Evolutionary conservation across 2,888 invertebrate species (phyloP), one percentile per base, ranked within the genome.

Genomic region (Tridacna gigas): DNA sequence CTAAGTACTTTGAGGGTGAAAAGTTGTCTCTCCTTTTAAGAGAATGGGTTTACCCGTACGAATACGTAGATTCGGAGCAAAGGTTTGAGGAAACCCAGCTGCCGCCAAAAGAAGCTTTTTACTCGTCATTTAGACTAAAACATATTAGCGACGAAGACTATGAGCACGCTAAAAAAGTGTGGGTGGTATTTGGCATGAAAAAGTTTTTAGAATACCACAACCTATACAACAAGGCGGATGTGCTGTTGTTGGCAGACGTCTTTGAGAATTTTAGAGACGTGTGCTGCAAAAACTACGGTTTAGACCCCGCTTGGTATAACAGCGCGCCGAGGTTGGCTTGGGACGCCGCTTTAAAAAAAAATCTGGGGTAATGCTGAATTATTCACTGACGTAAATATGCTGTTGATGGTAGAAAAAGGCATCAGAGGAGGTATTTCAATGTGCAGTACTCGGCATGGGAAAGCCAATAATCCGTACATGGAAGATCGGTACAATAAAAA

Each of bases 311-410:
- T 18, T 60, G 74, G 37, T 83, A 77, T 74, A 77, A 67, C 18
- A 83, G 74, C n/a, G 48, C 66, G 5, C 74, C 78, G 0, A 74
- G 78, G 5, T 47, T 82, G n/a, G n/a, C 79, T n/a, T 77, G 74
- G 80, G 63, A 61, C 18, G 76, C 79, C n/a, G 89, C 81, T 85
- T 87, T 93, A 18, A 92, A 92, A 80, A n/a, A 90, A 84, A 47
- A 92, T 63, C 91, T 13, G 80, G 75, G 69, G 88, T 91, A 15
- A n/a, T 89, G 77, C 77, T 93, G 69, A 92, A 74, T 78, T 91
- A 37, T 71, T 94, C 9, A 82, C 80, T 26, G 91, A 94, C 83
- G 25, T 75, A 45, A 91, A 93, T 76, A 89, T 86, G 88, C 85
- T 89, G 51, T 73, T 89, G 4, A 88, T 93, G 63, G 60, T 87